Evolutionary conservation across 1,140 invertebrate species (phyloP).

Genomic region (Aphaenogaster floridana): DNA sequence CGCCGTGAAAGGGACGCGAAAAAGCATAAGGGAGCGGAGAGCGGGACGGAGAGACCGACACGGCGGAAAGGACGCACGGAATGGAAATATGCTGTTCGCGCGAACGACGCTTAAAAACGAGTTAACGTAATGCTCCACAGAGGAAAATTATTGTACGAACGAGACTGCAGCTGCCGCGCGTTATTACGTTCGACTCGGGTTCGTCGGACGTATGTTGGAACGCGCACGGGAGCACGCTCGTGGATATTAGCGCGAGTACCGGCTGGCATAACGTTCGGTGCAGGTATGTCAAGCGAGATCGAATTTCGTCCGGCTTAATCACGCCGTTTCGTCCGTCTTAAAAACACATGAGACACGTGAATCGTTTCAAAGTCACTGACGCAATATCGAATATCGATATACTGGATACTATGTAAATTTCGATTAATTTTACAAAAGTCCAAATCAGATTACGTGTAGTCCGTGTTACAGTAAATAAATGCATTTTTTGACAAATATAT

Average conservation of each 20-base stretch:
- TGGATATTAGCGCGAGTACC: constrained; percentile 51
- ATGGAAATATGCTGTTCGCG: constrained; percentile 69
- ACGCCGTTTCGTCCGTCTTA: neutral
- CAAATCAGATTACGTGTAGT: neutral
- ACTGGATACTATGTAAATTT: neutral
- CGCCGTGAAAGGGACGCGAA: constrained; percentile 52
- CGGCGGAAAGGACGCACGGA: constrained; percentile 16
- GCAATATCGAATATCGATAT: neutral
- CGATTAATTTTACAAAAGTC: constrained; percentile 1
- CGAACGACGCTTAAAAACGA: constrained; percentile 67
- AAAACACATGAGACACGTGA: neutral
- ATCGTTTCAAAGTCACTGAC: neutral
- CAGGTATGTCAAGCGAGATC: neutral
- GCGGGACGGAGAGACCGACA: constrained; percentile 32
- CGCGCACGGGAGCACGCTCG: neutral
- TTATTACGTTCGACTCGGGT: constrained; percentile 68
- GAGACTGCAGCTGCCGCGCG: constrained; percentile 59
- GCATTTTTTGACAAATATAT: neutral
- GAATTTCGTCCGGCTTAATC: neutral
- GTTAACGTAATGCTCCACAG: constrained; percentile 61
- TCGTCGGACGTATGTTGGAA: constrained; percentile 59
- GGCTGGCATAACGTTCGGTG: constrained; percentile 26
- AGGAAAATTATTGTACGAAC: constrained; percentile 70
- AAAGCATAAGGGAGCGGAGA: constrained; percentile 47
- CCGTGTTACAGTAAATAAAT: constrained; percentile 6